A percentile compares a stretch with the other conserved stretches of the same genome.
phyloP scores from a whole-genome alignment of 2,113 vertebrate species.

The Xiphorhynchus elegans region DNA sequence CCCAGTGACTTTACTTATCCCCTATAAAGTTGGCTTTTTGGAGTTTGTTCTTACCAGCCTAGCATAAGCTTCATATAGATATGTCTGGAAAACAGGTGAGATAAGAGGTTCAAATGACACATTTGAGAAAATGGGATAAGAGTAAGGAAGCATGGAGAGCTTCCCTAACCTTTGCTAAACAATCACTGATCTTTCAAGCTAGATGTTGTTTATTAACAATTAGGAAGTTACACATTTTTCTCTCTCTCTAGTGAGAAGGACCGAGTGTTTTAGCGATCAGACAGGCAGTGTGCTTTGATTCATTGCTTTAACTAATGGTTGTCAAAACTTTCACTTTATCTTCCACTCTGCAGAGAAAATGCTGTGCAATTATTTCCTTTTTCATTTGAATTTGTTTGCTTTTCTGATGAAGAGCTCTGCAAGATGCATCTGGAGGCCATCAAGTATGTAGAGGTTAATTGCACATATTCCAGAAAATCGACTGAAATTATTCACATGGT shows the following conservation, averaged over 20 bases:
- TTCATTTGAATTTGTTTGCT: not conserved
- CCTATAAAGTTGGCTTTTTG: not conserved
- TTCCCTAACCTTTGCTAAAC: not conserved
- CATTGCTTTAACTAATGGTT: not conserved
- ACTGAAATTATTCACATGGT: not conserved
- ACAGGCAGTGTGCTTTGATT: not conserved
- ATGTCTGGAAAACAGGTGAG: not conserved
- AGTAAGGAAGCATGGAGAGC: not conserved
- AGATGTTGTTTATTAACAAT: not conserved
- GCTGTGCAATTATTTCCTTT: not conserved
- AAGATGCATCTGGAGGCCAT: not conserved
- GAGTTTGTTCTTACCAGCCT: not conserved
- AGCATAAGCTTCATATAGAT: not conserved
- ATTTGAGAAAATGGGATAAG: not conserved
- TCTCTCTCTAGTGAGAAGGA: not conserved
- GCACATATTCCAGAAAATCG: not conserved
- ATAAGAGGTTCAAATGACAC: not conserved
- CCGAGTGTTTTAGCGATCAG: not conserved
- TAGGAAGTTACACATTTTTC: not conserved
- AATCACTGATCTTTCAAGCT: not conserved
- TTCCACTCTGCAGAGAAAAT: not conserved
- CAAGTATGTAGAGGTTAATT: not conserved
- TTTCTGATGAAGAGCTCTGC: constrained; percentile 12
- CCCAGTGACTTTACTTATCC: not conserved
- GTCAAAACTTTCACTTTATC: not conserved